Percentiles rank a stretch among this genome's conserved stretches.
These are phyloP conservation scores for Aphyosemion australe DNA, from an alignment of 2,113 vertebrate genomes.

Conservation along the genomic window DNA sequence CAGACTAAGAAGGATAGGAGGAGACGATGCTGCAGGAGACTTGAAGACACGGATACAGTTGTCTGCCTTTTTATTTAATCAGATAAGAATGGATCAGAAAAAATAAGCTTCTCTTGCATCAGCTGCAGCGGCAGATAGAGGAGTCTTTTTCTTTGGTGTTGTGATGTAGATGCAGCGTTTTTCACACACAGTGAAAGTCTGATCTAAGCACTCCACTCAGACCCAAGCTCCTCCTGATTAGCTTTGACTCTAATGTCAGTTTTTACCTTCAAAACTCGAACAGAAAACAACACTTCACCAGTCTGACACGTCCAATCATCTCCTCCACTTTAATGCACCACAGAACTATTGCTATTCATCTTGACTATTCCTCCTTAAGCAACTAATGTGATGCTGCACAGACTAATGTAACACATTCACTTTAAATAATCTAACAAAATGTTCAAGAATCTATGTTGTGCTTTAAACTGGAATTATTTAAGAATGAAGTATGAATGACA, in stretches of 20 bases:
- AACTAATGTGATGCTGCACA: too few relatives aligned
- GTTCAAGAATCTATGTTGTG: too few relatives aligned
- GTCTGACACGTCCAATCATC: not conserved
- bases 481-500: too few relatives aligned
- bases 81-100: slow-evolving; percentile 43
- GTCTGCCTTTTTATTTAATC: slow-evolving; percentile 22
- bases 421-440: too few relatives aligned
- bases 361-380: too few relatives aligned
- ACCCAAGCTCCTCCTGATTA: slow-evolving; percentile 27
- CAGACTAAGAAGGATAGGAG: slow-evolving; percentile 15
- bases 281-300: not conserved
- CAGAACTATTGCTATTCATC: too few relatives aligned
- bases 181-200: slow-evolving; percentile 26
- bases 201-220: slow-evolving; percentile 16
- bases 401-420: too few relatives aligned
- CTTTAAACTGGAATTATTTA: too few relatives aligned
- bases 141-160: slow-evolving; percentile 2
- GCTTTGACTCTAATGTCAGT: slow-evolving; percentile 31
- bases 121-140: slow-evolving; percentile 28
- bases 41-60: not conserved
- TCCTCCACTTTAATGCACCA: too few relatives aligned
- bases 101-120: slow-evolving; percentile 28
- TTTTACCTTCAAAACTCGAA: slow-evolving; percentile 13
- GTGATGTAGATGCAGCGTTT: slow-evolving; percentile 22
- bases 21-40: slow-evolving; percentile 42